Percentiles rank a stretch among this genome's conserved stretches.
phyloP scores from a whole-genome alignment of 2,797 vertebrate species.

The Anabacerthia variegaticeps region DNA sequence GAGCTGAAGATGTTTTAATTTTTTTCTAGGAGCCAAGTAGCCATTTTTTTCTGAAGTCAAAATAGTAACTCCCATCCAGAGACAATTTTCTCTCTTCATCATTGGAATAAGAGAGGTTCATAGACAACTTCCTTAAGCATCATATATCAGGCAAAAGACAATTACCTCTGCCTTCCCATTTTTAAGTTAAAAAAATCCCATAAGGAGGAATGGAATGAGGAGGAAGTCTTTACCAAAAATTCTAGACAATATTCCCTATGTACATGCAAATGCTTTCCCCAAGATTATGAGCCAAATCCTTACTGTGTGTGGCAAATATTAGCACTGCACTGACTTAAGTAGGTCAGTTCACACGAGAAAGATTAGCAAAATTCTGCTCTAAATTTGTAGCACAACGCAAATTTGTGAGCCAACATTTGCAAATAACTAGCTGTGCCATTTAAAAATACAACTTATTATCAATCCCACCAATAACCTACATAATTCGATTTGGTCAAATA shows the following conservation, averaged over 20 bases:
- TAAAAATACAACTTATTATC: slow-evolving; percentile 6
- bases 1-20: not conserved
- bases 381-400: not conserved
- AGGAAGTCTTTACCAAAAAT: slow-evolving; percentile 34
- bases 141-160: not conserved
- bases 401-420: not conserved
- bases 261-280: slow-evolving; percentile 28
- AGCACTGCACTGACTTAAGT: slow-evolving; percentile 45
- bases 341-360: slow-evolving; percentile 53
- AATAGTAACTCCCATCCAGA: not conserved
- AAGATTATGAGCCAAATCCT: slow-evolving; percentile 50
- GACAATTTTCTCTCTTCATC: not conserved
- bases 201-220: not conserved
- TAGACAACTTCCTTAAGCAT: not conserved
- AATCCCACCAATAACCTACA: not conserved
- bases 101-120: not conserved
- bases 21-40: not conserved
- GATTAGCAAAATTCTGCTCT: slow-evolving; percentile 46
- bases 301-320: slow-evolving; percentile 26
- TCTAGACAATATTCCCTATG: slow-evolving; percentile 5
- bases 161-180: not conserved
- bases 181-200: not conserved
- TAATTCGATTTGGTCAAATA: not conserved
- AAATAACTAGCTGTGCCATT: not conserved
- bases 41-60: not conserved